phyloP scores from a whole-genome alignment of 2,888 invertebrate species.

The Oxystoma pomonae region DNA sequence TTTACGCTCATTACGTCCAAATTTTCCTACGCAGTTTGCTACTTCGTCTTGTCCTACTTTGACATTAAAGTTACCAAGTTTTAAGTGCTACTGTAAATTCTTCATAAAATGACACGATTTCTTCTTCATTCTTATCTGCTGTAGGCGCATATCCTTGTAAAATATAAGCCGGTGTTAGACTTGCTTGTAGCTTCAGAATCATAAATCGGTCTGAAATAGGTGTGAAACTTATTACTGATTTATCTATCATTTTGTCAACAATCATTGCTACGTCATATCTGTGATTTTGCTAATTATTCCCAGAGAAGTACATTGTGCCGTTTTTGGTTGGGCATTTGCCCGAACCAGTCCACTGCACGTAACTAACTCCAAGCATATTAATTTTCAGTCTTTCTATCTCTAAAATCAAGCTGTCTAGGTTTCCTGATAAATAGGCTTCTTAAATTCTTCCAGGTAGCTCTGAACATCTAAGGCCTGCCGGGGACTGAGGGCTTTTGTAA shows the following conservation, averaged over 20 bases:
- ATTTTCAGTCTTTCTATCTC: too few species aligned
- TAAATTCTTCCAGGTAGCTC: slow-evolving; percentile 5
- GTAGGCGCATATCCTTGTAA: slow-evolving; percentile 3
- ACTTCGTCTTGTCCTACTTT: not conserved
- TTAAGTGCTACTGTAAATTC: not conserved
- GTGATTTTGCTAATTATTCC: not conserved
- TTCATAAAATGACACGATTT: not conserved
- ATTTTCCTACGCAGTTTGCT: not conserved
- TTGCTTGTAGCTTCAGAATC: not conserved
- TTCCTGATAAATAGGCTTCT: not conserved
- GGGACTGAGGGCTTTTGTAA: slow-evolving; percentile 4
- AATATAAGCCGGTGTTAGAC: not conserved
- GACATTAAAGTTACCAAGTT: not conserved
- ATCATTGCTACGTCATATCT: not conserved
- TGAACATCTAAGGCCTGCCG: slow-evolving; percentile 13
- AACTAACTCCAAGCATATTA: not conserved
- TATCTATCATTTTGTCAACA: not conserved
- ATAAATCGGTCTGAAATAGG: not conserved
- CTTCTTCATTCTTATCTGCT: not conserved
- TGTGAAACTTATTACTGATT: not conserved
- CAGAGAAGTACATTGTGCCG: not conserved
- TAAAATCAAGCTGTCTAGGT: too few species aligned
- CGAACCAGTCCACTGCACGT: not conserved
- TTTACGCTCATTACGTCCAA: not conserved
- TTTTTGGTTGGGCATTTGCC: not conserved